phyloP scores from a whole-genome alignment of 2,888 invertebrate genomes.

The Seira ritae region DNA sequence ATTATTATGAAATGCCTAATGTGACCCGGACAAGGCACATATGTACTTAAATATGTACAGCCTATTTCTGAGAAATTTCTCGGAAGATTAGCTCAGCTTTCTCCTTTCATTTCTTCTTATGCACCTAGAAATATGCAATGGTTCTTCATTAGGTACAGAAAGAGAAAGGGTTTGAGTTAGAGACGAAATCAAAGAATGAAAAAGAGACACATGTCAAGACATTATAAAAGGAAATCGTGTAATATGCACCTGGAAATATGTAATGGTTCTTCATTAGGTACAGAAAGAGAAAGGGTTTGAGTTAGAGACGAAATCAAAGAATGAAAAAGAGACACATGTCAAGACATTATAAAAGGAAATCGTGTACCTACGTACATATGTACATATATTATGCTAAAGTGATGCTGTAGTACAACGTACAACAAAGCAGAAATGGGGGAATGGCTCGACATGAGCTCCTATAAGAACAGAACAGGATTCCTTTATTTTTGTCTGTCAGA shows the following conservation, averaged over 20 bases:
- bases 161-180: not conserved
- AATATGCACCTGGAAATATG: not conserved
- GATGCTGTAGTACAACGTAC: too few relatives aligned
- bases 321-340: slow-evolving; percentile 34
- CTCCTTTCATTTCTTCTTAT: too few relatives aligned
- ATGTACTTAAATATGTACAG: not conserved
- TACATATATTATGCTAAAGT: too few relatives aligned
- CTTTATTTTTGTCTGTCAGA: slow-evolving; percentile 42
- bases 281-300: not conserved
- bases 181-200: not conserved
- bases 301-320: not conserved
- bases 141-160: not conserved
- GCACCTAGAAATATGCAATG: not conserved
- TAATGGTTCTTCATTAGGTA: not conserved
- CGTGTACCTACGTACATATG: too few relatives aligned
- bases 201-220: slow-evolving; percentile 16
- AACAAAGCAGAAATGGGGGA: not conserved
- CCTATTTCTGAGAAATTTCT: not conserved
- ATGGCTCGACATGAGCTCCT: not conserved
- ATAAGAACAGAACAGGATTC: slow-evolving; percentile 23
- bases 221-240: slow-evolving; percentile 1
- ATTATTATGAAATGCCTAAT: not conserved
- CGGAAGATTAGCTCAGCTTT: slow-evolving; percentile 7
- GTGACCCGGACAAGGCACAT: not conserved
- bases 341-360: slow-evolving; percentile 15